Base-by-base conservation (phyloP, 1,140 invertebrate genomes). In the Drosophila quadrilineata region DNA sequence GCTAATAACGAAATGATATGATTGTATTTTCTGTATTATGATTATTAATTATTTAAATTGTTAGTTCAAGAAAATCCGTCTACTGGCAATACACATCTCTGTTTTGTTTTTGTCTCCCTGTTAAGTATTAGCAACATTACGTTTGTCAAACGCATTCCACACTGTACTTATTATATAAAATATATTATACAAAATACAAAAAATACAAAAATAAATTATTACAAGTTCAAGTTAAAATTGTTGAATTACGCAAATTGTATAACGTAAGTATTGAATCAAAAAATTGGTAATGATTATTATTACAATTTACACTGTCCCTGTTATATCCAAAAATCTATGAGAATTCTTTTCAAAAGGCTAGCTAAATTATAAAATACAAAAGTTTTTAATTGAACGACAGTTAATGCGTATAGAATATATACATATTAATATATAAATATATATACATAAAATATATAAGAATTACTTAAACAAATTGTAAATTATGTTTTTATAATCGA, bases 21-120 rank as follows among this genome's bases (percentile, higher is more conserved):
- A 65, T 75, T 72, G 68, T 73, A 73, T 70, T 76, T 76, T 82
- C 68, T 77, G 76, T 80, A 60, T 62, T 67, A 66, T n/a, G n/a
- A n/a, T 69, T 28, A 36, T 43, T 52, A 40, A 45, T 40, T 40
- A 54, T 49, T 54, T 49, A 63, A 66, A 54, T 24, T 16, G 17
- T 38, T 56, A 38, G 17, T 54, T 45, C 53, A 53, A 48, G 12
- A 48, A 48, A 59, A 64, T 82, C 77, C 77, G 73, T 82, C 69
- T 82, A 76, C 59, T 84, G 68, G 76, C 76, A 73, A 84, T 82
- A 80, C 68, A 52, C 33, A 54, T 38, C 16, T 60, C 12, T 36
- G n/a, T 52, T 59, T 66, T 36, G n/a, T n/a, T n/a, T n/a, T n/a
- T n/a, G n/a, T n/a, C n/a, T n/a, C n/a, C n/a, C n/a, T 71, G 69